Base-by-base conservation (phyloP, 2,113 vertebrate species). In the Felis catus region DNA sequence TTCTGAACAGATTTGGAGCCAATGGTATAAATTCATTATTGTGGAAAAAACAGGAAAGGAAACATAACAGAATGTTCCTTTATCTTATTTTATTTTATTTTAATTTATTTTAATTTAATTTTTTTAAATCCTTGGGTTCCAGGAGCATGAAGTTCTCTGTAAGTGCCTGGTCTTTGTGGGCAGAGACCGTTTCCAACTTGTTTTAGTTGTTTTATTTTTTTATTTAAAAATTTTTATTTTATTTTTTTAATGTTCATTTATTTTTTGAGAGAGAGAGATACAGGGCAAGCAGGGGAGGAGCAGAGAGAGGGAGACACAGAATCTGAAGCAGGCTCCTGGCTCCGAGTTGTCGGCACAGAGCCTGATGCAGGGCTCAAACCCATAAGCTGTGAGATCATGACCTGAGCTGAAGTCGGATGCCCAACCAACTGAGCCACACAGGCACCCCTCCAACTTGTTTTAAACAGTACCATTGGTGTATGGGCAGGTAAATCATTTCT, bases 1-100 rank as follows among this genome's bases (percentile, higher is more conserved):
- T 85, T 97, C 36, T 51, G 85, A 91, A 82, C 13, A 85, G 70
- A 66, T 81, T 73, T 91, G 29, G n/a, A 95, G 11, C 70, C 61
- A 83, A 29, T 15, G 23, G 29, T 33, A 14, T 76, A 45, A 82
- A 88, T 7, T 85, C 21, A 48, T 79, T 95, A 83, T 36, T 78
- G 1, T 66, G 73, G 63, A 45, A 94, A 66, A 71, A 48, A 83
- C 61, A 92, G 63, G 18, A 31, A 16, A 76, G 58, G 29, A 71
- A 48, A 41, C 11, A 36, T 21, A 76, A 53, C 13, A 79, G 45
- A 84, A 39, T 27, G 16, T 51, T 48, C 21, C 36, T 33, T 90
- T 91, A 36, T 73, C 65, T 61, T 45, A 45, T 45, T 41, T 45
- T 45, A 45, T 45, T 45, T 45, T 45, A 45, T 45, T 45, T 45